Base-by-base conservation (phyloP, 2,888 invertebrate genomes). In the Pollenia angustigena region DNA sequence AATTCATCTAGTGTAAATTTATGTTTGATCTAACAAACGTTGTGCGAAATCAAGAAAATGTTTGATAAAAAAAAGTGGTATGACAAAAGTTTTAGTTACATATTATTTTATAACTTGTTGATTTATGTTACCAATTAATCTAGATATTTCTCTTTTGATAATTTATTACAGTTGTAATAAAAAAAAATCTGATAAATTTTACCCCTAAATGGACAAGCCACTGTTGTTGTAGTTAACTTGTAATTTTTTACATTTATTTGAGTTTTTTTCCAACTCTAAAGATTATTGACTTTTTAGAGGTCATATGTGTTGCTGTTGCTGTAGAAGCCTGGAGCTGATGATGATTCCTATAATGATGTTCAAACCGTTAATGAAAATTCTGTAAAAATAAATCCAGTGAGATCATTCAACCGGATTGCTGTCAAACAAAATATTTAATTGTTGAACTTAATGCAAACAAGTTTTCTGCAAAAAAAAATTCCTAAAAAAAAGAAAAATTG, bases 371-470 rank as follows among this genome's bases (percentile, higher is more conserved):
- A 58, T 68, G 18, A 50, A 16, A 58, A 42, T 79, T 52, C 54
- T 69, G 14, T 42, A 16, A 58, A 64, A 58, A 68, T 60, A 42
- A 58, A 50, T 48, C 68, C 50, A 18, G 23, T 60, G 50, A 75
- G 82, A 82, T 82, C 60, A 62, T 82, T 82, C 50, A 76, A 82
- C 68, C 58, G 58, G 60, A 68, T 68, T 69, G 23, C 68, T 62
- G 82, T 60, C 68, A 60, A 50, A 54, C 12, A 54, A 16, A 50
- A 68, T 64, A 54, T 32, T 12, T 23, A 16, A 46, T 14, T 60
- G 12, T 75, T 62, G 6, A 76, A 44, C 11, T 54, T 52, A n/a
- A 66, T 32, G 11, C 32, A 81, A 81, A 81, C 81, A 81, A 56
- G 81, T 74, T 81, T 81, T 54, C 7, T 42, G 81, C 23, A 48